These are phyloP conservation scores for Sarcophaga carnaria DNA, from an alignment of 2,888 invertebrate genomes.

Conservation along the genomic window DNA sequence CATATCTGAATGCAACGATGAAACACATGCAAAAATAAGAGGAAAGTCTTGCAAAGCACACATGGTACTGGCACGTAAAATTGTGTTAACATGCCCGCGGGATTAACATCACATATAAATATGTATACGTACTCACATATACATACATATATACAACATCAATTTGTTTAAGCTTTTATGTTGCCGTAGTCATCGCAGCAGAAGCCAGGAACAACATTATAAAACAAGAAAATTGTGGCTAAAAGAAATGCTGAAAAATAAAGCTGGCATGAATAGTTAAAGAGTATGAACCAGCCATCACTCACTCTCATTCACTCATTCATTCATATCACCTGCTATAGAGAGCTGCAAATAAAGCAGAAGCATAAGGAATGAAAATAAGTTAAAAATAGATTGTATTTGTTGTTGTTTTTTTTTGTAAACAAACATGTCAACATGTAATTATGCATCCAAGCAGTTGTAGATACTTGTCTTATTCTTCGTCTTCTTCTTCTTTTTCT, in stretches of 20 bases:
- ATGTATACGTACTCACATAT: conserved; percentile 45
- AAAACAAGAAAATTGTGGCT: conserved; percentile 10
- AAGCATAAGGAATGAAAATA: conserved; percentile 19
- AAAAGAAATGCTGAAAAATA: neutral
- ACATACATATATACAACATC: neutral
- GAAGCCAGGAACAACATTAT: conserved; percentile 19
- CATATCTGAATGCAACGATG: conserved; percentile 22
- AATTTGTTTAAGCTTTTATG: conserved; percentile 11
- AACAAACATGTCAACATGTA: conserved; percentile 68
- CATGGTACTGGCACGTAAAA: conserved; percentile 67
- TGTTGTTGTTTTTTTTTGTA: conserved; percentile 13
- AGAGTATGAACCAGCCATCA: conserved; percentile 8
- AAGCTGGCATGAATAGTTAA: conserved; percentile 10
- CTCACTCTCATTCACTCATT: neutral
- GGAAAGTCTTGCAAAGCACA: conserved; percentile 49
- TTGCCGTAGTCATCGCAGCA: neutral
- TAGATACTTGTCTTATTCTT: conserved; percentile 56
- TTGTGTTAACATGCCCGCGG: conserved; percentile 71
- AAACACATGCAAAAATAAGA: conserved; percentile 47
- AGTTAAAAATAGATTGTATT: conserved; percentile 47
- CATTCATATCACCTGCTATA: conserved; percentile 38
- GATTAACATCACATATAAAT: conserved; percentile 69
- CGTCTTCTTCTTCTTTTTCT: conserved; percentile 21
- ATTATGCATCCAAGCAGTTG: conserved; percentile 67
- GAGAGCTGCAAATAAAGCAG: neutral